Percentiles rank a stretch among this genome's conserved stretches.
Conservation (phyloP, 2,113 vertebrate genomes). For the Pteronura brasiliensis region DNA sequence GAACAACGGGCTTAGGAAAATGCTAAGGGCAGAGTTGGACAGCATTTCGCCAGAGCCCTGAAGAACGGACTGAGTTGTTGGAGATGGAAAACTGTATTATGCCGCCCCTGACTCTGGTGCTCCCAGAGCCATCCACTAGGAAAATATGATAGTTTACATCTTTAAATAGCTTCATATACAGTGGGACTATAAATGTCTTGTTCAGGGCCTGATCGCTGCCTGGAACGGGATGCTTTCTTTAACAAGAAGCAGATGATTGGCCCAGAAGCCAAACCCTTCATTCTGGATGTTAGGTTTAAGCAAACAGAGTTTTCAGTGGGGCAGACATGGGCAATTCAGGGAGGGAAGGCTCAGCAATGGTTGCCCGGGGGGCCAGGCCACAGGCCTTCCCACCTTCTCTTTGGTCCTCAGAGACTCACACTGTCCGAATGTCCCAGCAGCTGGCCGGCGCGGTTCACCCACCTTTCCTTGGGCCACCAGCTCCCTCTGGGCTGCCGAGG, state of each 20-base stretch:
- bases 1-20: not conserved
- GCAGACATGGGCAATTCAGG: not conserved
- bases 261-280: constrained; percentile 12
- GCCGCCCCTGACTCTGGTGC: not conserved
- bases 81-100: not conserved
- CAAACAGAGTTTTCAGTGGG: not conserved
- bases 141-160: not conserved
- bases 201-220: not conserved
- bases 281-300: not conserved
- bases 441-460: constrained; percentile 56
- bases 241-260: constrained; percentile 49
- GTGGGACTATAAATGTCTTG: not conserved
- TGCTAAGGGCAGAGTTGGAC: not conserved
- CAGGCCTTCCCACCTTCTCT: not conserved
- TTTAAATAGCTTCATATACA: not conserved
- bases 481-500: constrained; percentile 97
- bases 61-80: not conserved
- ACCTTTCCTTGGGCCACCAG: constrained; percentile 99
- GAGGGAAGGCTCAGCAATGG: not conserved
- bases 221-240: not conserved
- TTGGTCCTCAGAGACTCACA: not conserved
- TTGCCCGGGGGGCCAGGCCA: not conserved
- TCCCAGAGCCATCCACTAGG: not conserved
- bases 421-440: accelerated
- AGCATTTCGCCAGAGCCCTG: not conserved